Evolutionary conservation across 1,140 invertebrate genomes (phyloP).

Genomic region (Zaprionus vittiger): DNA sequence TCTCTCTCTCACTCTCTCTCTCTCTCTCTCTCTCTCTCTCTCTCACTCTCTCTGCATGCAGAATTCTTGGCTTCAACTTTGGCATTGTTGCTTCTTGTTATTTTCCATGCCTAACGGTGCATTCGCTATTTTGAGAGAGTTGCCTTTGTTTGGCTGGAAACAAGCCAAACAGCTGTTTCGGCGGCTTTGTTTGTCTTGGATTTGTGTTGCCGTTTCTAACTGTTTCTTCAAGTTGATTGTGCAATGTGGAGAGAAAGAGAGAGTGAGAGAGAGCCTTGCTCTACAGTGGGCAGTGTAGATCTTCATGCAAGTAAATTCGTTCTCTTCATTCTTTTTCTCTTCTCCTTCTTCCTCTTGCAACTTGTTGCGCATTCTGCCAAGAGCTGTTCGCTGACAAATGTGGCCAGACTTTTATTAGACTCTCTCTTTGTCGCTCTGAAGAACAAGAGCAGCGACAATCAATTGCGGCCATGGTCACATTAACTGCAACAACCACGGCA

Average conservation of each 20-base stretch:
- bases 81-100: conserved; percentile 6
- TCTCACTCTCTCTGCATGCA: conserved; percentile 32
- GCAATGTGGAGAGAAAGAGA: background rate
- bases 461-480: conserved; percentile 74
- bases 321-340: too few species aligned
- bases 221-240: background rate
- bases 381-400: background rate
- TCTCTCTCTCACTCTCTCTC: conserved; percentile 11
- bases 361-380: conserved; percentile 15
- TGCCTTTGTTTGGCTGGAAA: conserved; percentile 45
- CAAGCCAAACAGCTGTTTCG: background rate
- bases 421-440: conserved; percentile 10
- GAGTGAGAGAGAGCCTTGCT: background rate
- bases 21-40: conserved; percentile 21
- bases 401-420: conserved; percentile 16
- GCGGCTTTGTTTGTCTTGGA: conserved; percentile 33
- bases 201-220: background rate
- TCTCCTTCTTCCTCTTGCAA: background rate
- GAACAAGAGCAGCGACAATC: conserved; percentile 39
- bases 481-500: conserved; percentile 36
- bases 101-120: conserved; percentile 63
- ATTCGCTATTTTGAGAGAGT: conserved; percentile 27
- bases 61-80: conserved; percentile 26
- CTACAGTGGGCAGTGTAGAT: too few species aligned
- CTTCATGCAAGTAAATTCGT: too few species aligned